Evolutionary conservation across 92 coral and sea anemone species (phyloP).

Genomic region (Phymanthus crucifer): DNA sequence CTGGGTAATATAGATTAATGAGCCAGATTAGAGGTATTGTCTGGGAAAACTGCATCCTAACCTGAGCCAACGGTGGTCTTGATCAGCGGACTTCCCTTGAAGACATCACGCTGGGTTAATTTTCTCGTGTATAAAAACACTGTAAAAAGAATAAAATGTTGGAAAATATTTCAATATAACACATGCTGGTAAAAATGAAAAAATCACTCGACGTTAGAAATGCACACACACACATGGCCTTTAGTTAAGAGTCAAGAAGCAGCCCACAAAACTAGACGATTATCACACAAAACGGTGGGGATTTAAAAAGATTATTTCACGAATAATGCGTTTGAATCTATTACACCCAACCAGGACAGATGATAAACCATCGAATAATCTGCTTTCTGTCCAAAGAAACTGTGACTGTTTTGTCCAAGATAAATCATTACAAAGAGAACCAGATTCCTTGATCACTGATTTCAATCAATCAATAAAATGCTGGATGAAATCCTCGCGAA

Average conservation of each 20-base stretch:
- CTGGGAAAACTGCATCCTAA: slow-evolving; percentile 6
- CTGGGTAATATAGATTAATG: not conserved
- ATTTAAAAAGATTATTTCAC: not conserved
- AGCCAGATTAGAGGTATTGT: not conserved
- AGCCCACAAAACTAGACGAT: not conserved
- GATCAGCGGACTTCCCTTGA: slow-evolving; percentile 13
- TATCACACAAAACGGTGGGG: not conserved
- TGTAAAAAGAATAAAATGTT: not conserved
- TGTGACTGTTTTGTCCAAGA: not conserved
- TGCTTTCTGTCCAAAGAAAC: not conserved
- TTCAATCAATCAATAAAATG: not conserved
- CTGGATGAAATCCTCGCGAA: not conserved
- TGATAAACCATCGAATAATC: not conserved
- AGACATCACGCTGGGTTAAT: slow-evolving; percentile 10
- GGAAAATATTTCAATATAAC: not conserved
- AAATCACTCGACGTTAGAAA: not conserved
- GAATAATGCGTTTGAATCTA: not conserved
- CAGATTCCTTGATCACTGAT: not conserved
- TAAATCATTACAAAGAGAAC: not conserved
- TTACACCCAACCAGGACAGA: not conserved
- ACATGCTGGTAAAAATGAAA: not conserved
- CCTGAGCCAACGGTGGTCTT: slow-evolving; percentile 18
- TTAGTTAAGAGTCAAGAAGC: not conserved
- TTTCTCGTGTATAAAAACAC: slow-evolving; percentile 1
- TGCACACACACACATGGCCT: not conserved